Base-by-base conservation (phyloP, 2,113 vertebrate species). In the Eidolon helvum region DNA sequence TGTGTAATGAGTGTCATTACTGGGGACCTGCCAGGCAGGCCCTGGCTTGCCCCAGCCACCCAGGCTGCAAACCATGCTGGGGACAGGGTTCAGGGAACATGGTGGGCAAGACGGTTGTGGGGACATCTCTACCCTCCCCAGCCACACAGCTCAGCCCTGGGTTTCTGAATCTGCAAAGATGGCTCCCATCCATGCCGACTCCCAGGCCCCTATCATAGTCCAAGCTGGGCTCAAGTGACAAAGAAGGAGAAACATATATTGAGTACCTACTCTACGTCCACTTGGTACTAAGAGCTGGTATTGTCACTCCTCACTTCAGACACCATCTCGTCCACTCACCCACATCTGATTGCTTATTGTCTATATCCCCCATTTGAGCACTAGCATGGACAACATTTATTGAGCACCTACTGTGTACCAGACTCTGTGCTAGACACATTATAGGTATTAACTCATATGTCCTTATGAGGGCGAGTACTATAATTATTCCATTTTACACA, bases 1-100 rank as follows among this genome's bases (percentile, higher is more conserved):
- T 96, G 93, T 92, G 74, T 97, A 97, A 97, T 97, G 96, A 97
- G 94, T 96, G 93, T 90, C 95, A 94, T 97, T 96, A 96, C 33
- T 48, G 63, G 95, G 97, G 98, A 97, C 98, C 97, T 26, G 0
- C 79, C 3, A 1, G 89, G 90, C 97, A 97, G 93, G 97, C 88
- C 90, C 40, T 0, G 4, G 95, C 97, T 94, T 4, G 91, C 77
- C 94, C 87, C 40, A 80, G 72, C 94, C 95, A 97, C 96, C 97
- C 98, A 97, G 91, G 88, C 94, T 94, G 95, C 19, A 55, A 30
- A 66, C 19, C 38, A n/a, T 28, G 38, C 38, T 33, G 92, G 28
- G 71, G 65, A 53, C 0, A 45, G 94, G 94, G 74, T 30, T 26
- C 33, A 1, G 48, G 55, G 55, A 21, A 28, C 7, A 1, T 0